Evolutionary conservation across 1,140 invertebrate species (phyloP).

Genomic region (Samia ricini): DNA sequence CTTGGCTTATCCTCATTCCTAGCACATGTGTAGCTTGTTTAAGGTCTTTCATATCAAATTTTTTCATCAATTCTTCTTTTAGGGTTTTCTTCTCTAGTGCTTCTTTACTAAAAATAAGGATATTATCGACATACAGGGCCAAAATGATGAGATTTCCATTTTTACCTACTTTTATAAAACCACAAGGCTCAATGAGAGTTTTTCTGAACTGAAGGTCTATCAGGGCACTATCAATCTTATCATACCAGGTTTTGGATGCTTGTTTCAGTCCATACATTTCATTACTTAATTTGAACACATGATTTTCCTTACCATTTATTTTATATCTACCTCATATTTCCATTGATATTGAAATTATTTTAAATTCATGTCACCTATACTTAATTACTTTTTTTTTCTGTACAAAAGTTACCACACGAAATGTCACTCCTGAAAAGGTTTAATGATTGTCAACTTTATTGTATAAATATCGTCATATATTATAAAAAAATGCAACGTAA

Average conservation of each 20-base stretch:
- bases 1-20: constrained; percentile 22
- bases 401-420: too few species aligned
- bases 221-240: constrained; percentile 12
- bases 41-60: constrained; percentile 28
- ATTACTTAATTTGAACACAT: constrained; percentile 7
- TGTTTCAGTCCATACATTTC: constrained; percentile 11
- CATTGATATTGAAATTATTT: too few species aligned
- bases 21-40: constrained; percentile 21
- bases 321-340: neutral
- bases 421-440: too few species aligned
- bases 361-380: too few species aligned
- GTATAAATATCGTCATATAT: too few species aligned
- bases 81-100: constrained; percentile 12
- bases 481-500: too few species aligned
- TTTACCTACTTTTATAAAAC: constrained; percentile 4
- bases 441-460: too few species aligned
- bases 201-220: constrained; percentile 11
- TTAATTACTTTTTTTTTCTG: too few species aligned
- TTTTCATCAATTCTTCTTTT: constrained; percentile 20
- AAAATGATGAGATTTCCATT: constrained; percentile 6
- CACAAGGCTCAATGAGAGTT: constrained; percentile 14
- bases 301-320: constrained; percentile 1
- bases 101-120: constrained; percentile 19
- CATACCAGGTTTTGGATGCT: constrained; percentile 19
- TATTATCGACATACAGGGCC: constrained; percentile 25